These are phyloP conservation scores for Bombus polaris DNA, from an alignment of 1,140 invertebrate genomes.

Conservation along the genomic window DNA sequence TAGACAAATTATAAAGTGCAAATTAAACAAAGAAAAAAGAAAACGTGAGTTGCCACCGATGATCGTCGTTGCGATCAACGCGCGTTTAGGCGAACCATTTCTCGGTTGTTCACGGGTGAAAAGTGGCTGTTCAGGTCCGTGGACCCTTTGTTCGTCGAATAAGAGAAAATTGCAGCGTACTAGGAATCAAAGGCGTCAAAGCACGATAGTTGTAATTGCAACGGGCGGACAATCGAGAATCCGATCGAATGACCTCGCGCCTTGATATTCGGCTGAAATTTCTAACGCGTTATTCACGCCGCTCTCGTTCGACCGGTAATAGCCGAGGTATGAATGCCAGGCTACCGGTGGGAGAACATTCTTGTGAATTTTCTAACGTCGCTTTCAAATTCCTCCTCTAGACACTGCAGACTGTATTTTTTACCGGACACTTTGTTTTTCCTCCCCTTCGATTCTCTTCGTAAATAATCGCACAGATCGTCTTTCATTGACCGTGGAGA, in stretches of 20 bases:
- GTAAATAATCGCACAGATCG: too few species aligned
- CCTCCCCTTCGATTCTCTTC: too few species aligned
- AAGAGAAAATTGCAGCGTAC: background rate
- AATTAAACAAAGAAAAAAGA: too few species aligned
- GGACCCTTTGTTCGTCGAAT: background rate
- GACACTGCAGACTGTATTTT: too few species aligned
- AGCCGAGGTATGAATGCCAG: background rate
- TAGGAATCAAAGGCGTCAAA: background rate
- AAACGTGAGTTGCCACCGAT: too few species aligned
- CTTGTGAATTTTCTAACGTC: background rate
- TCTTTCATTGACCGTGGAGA: too few species aligned
- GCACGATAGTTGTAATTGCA: background rate
- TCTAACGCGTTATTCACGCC: constrained; percentile 45
- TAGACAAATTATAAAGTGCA: too few species aligned
- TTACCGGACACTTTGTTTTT: too few species aligned
- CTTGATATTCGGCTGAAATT: constrained; percentile 37
- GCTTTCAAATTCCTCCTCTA: background rate
- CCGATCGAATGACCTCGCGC: constrained; percentile 9
- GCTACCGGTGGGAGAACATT: background rate
- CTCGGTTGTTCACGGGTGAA: background rate
- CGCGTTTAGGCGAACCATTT: background rate
- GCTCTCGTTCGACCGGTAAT: constrained; percentile 5
- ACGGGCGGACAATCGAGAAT: background rate
- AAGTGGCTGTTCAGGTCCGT: background rate
- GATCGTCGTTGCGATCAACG: too few species aligned